Evolutionary conservation across 23 tunicate species (phyloP).

Genomic region (Botrylloides violaceus): DNA sequence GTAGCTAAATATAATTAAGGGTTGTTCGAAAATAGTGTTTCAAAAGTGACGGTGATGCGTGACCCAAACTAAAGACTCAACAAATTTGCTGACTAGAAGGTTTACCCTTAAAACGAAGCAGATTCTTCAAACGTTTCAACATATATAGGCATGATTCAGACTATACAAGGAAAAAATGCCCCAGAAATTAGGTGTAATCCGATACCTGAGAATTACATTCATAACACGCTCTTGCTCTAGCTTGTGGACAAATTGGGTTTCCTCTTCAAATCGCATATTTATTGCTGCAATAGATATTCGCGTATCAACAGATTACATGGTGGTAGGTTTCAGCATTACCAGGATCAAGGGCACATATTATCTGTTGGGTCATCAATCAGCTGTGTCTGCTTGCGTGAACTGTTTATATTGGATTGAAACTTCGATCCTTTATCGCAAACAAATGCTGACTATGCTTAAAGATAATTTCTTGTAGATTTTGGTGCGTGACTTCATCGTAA

Average conservation of each 20-base stretch:
- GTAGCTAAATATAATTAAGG: background rate
- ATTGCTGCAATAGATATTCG: background rate
- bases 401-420: background rate
- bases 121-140: background rate
- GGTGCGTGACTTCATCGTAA: background rate
- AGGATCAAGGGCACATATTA: background rate
- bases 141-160: background rate
- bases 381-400: background rate
- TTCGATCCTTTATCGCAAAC: background rate
- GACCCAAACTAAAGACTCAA: constrained; percentile 4
- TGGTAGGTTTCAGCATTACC: background rate
- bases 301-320: background rate
- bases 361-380: background rate
- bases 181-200: background rate
- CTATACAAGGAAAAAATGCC: background rate
- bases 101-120: background rate
- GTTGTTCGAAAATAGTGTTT: too few relatives aligned
- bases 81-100: background rate
- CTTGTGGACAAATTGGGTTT: background rate
- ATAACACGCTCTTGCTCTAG: background rate
- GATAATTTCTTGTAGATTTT: background rate
- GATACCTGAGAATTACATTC: background rate
- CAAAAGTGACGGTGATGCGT: background rate
- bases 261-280: background rate
- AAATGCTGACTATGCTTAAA: background rate